Base-by-base conservation (phyloP, 2,113 vertebrate species). In the Aegotheles bennettii region DNA sequence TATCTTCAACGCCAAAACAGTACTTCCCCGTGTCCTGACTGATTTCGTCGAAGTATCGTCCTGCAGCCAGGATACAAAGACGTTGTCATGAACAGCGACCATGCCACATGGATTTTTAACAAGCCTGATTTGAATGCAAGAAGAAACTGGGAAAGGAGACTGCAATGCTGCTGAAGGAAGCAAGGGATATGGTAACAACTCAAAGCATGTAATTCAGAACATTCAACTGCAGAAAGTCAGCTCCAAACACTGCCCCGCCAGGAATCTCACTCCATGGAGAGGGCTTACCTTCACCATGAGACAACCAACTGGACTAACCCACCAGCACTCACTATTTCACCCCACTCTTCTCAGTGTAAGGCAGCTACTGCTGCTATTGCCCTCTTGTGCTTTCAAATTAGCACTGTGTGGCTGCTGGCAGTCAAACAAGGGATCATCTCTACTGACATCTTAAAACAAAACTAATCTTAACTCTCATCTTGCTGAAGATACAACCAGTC, bases 1-100 rank as follows among this genome's bases (percentile, higher is more conserved):
- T 99, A 97, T 99, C 99, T 96, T 99, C 99, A 92, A 99, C 99
- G 18, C 99, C 99, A 79, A 99, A 99, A 97, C 99, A 99, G 96
- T 99, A 99, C 95, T 99, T 99, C 73, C 99, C 99, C 5, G 99
- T 99, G 96, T 99, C 99, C 98, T 99, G 99, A 88, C 99, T 99
- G 97, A 99, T 99, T 97, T 99, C 99, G 61, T 99, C 99, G 20
- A 99, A 99, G 98, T 99, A 99, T 96, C 99, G 98, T 77, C 99
- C 99, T 99, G 96, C 59, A 84, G 78, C 83, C 75, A 90, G 63
- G 78, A 68, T 16, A 93, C 33, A 95, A n/a, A 36, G 24, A 93
- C 47, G 61, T 29, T 16, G 63, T 80, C 48, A 23, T 1, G 1
- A 96, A 54, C 65, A n/a, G 11, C 3, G 19, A n/a, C 4, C 65